Evolutionary conservation across 2,113 vertebrate genomes (phyloP).

Genomic region (Psophia crepitans): DNA sequence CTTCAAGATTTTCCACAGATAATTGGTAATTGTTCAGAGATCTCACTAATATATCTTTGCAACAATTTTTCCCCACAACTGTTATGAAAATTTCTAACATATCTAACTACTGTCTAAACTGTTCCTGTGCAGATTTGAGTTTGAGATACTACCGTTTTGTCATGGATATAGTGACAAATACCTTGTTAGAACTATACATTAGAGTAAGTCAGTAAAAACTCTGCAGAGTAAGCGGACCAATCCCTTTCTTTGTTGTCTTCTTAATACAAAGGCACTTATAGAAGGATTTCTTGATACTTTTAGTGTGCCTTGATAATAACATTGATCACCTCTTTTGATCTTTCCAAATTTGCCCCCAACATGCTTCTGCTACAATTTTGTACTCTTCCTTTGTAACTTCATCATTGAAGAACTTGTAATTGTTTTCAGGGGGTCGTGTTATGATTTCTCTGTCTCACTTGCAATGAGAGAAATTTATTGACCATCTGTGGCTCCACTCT

Average conservation of each 20-base stretch:
- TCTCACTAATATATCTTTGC: neutral
- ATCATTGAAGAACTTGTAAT: neutral
- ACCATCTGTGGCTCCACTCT: neutral
- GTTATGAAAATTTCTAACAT: neutral
- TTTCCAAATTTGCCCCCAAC: neutral
- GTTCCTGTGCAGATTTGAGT: neutral
- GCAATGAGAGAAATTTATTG: neutral
- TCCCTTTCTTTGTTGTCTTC: neutral
- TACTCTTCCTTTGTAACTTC: neutral
- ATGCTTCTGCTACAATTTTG: neutral
- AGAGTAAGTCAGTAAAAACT: neutral
- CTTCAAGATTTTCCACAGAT: neutral
- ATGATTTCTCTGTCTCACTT: neutral
- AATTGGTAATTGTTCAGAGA: neutral
- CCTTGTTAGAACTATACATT: neutral
- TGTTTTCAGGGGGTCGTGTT: neutral
- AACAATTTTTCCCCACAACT: neutral
- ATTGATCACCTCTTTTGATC: neutral
- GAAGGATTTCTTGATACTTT: neutral
- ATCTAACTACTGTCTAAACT: neutral
- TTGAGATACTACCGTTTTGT: neutral
- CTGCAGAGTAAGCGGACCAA: neutral
- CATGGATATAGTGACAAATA: neutral
- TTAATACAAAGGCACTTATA: neutral
- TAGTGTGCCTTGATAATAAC: neutral